Conservation (phyloP, 2,888 invertebrate species). For the Microplitis deprimator region DNA sequence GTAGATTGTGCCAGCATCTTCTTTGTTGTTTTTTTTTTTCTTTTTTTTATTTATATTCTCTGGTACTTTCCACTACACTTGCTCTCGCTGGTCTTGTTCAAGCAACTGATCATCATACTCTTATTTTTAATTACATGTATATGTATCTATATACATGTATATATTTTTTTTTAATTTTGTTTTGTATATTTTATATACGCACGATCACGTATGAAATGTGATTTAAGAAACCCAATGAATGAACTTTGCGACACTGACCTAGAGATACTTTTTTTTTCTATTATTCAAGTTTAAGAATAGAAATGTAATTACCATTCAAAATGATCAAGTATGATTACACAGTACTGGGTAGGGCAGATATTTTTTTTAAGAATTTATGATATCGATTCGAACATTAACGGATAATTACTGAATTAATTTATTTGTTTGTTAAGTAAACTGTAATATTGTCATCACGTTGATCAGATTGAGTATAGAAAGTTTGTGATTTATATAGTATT, state of each 20-base stretch:
- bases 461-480: not conserved
- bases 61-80: conserved; percentile 4
- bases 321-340: not conserved
- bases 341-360: not conserved
- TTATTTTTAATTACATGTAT: not conserved
- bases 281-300: not conserved
- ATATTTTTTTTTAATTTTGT: not conserved
- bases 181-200: not conserved
- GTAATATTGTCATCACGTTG: not conserved
- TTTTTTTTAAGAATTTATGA: not conserved
- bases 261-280: not conserved
- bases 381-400: too few species aligned
- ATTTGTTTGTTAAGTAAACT: too few species aligned
- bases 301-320: not conserved
- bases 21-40: not conserved
- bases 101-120: not conserved
- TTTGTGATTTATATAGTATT: not conserved
- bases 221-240: not conserved
- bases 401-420: too few species aligned
- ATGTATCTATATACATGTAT: not conserved
- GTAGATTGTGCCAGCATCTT: not conserved
- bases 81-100: not conserved
- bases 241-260: not conserved
- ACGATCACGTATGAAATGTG: not conserved
- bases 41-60: not conserved